Base-by-base conservation (phyloP, 2,797 vertebrate species). In the Schizothorax lantsangensis region DNA sequence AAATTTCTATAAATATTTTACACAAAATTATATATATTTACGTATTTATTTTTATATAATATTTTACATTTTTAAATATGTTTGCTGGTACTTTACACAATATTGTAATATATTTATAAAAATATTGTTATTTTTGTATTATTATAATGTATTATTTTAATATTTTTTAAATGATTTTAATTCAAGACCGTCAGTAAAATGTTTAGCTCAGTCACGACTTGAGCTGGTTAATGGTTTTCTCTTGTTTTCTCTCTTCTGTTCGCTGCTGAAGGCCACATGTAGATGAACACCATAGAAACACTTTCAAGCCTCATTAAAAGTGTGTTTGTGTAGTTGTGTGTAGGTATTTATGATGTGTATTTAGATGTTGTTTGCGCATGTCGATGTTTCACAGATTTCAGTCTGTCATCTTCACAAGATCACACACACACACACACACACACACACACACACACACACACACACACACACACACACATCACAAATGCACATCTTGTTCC, bases 401-500 rank as follows among this genome's bases (percentile, higher is more conserved):
- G 43, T 9, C 64, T 59, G 62, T 57, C 33, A 82, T 26, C 71
- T 52, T 74, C 73, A 57, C n/a, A 81, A 84, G 68, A 77, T 69
- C 30, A 30, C 30, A 30, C 30, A 30, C 30, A 30, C n/a, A n/a
- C n/a, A n/a, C n/a, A n/a, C 73, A 40, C 43, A 43, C 71, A 30
- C 36, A 87, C 73, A 71, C 81, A 83, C 84, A 80, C 83, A 83
- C 86, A 90, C 1, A 73, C 83, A 81, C 83, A 81, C 84, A 30
- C 30, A 30, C 30, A 30, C 30, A 88, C 62, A 82, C 85, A 71
- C 83, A 81, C 84, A 83, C 84, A 83, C 86, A 90, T 0, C 8
- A 14, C 47, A 52, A n/a, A 78, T 57, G 52, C 91, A 89, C 89
- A 88, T 79, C 79, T 84, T 26, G 10, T 91, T 81, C 66, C 72